Conservation (phyloP, 35 echinoderm and acorn worm species). For the Acanthaster planci region DNA sequence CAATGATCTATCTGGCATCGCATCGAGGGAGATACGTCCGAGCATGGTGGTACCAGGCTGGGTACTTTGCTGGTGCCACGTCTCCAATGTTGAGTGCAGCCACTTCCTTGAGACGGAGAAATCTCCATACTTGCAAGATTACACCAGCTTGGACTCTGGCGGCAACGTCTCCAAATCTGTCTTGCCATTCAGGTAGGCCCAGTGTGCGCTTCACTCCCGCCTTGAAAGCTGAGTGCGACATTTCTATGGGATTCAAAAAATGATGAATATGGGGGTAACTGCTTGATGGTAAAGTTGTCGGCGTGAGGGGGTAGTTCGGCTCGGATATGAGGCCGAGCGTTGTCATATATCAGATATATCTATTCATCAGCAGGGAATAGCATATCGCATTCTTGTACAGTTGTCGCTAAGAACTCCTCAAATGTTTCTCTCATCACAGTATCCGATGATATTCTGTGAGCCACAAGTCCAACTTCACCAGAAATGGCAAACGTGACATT, state of each 20-base stretch:
- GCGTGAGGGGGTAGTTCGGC: too few species aligned
- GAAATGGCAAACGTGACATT: too few species aligned
- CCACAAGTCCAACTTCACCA: too few species aligned
- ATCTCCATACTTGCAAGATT: conserved; percentile 24
- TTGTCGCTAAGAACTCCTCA: conserved; percentile 16
- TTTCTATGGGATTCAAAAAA: conserved; percentile 33
- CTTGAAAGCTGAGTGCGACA: conserved; percentile 26
- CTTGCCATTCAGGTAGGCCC: conserved; percentile 25
- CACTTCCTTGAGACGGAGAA: neutral
- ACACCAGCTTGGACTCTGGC: neutral
- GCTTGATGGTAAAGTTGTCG: too few species aligned
- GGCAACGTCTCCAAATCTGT: conserved; percentile 16
- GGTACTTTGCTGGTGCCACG: conserved; percentile 11
- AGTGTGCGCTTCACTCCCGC: conserved; percentile 28
- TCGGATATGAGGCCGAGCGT: conserved; percentile 40
- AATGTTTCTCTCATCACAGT: neutral
- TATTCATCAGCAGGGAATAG: conserved; percentile 1
- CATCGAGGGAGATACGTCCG: conserved; percentile 39
- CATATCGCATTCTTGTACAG: neutral
- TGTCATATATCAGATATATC: conserved; percentile 30
- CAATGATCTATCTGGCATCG: neutral
- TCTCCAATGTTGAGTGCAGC: too few species aligned
- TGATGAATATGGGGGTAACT: neutral
- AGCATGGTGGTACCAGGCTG: conserved; percentile 39
- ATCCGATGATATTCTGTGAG: too few species aligned